Percentiles rank a stretch among this genome's conserved stretches.
These are phyloP conservation scores for Octodon degus DNA, from an alignment of 2,113 vertebrate species.

Conservation along the genomic window DNA sequence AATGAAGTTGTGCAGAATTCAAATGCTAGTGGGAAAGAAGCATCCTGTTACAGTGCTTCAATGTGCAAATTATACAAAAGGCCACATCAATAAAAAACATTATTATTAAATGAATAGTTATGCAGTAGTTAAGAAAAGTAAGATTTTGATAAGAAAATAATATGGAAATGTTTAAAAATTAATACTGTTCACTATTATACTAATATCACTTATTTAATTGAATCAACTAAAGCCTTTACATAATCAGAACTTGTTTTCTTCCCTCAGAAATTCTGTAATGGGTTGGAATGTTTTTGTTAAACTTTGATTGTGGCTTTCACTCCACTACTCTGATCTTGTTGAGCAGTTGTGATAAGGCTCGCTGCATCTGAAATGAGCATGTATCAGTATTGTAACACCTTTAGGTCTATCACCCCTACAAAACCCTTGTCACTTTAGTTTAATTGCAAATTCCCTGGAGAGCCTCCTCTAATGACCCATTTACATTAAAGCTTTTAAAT, in stretches of 20 bases:
- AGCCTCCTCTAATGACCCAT: slow-evolving; percentile 82
- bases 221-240: slow-evolving; percentile 47
- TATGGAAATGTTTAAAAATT: slow-evolving; percentile 18
- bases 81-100: neutral
- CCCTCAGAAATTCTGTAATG: slow-evolving; percentile 39
- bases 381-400: slow-evolving; percentile 80
- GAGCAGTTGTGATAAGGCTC: slow-evolving; percentile 54
- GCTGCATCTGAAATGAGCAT: slow-evolving; percentile 59
- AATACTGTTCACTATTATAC: neutral
- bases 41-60: neutral
- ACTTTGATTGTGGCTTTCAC: slow-evolving; percentile 36
- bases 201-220: slow-evolving; percentile 33
- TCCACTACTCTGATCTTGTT: slow-evolving; percentile 54
- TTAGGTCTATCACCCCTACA: slow-evolving; percentile 81
- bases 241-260: slow-evolving; percentile 57
- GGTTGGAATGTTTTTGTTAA: slow-evolving; percentile 20
- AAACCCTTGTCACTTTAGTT: slow-evolving; percentile 82
- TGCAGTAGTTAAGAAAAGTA: slow-evolving; percentile 19
- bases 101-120: slow-evolving; percentile 42
- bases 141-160: slow-evolving; percentile 30
- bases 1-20: neutral
- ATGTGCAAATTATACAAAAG: neutral
- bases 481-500: slow-evolving; percentile 85
- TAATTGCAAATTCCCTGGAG: slow-evolving; percentile 82
- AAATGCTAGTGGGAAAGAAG: neutral